These are phyloP conservation scores for Telmatherina bonti DNA, from an alignment of 2,797 vertebrate species.

Conservation along the genomic window DNA sequence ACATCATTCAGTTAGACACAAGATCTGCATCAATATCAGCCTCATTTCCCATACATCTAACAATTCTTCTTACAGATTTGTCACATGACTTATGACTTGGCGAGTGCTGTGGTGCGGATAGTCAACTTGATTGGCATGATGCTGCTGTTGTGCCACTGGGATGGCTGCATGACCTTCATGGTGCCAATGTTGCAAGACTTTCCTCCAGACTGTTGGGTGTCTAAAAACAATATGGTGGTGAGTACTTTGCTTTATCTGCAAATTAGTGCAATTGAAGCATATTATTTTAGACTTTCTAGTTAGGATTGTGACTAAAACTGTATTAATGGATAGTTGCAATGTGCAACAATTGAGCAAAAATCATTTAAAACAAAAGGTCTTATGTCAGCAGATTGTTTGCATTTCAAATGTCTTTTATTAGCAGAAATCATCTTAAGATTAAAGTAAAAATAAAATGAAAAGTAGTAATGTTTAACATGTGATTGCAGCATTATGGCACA, in stretches of 20 bases:
- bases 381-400: not conserved
- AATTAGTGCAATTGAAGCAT: no score
- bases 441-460: not conserved
- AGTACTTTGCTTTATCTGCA: slow-evolving; percentile 59
- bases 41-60: not conserved
- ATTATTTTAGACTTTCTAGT: no score
- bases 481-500: not conserved
- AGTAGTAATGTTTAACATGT: not conserved
- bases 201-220: slow-evolving; percentile 93
- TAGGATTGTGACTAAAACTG: not conserved
- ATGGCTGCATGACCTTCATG: slow-evolving; percentile 94
- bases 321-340: not conserved
- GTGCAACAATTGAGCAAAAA: not conserved
- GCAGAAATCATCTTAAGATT: not conserved
- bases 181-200: slow-evolving; percentile 98
- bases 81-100: slow-evolving; percentile 97
- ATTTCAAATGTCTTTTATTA: not conserved
- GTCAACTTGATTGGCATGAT: slow-evolving; percentile 97
- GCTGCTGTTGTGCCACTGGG: slow-evolving; percentile 96
- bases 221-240: slow-evolving; percentile 96
- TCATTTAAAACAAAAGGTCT: not conserved
- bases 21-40: not conserved
- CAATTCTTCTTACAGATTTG: slow-evolving; percentile 85
- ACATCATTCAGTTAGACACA: not conserved
- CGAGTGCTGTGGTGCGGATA: slow-evolving; percentile 93